Evolutionary conservation across 1,140 invertebrate genomes (phyloP).

Genomic region (Drosophila nasuta): DNA sequence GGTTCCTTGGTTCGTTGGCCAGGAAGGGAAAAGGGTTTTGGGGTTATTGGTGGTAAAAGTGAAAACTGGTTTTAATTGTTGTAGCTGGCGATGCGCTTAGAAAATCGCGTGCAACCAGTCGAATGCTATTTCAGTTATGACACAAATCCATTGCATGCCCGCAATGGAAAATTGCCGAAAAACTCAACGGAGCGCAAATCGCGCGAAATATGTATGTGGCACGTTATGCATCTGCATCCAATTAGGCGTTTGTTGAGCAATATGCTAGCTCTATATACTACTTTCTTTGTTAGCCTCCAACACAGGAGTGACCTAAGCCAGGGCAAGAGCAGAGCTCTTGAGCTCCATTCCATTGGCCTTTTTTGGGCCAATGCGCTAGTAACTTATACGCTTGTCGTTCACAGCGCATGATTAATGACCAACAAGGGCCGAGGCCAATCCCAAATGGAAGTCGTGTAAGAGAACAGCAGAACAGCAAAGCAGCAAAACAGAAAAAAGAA

Average conservation of each 20-base stretch:
- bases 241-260: slow-evolving; percentile 56
- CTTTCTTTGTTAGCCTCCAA: slow-evolving; percentile 33
- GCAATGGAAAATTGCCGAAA: slow-evolving; percentile 53
- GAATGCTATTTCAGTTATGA: slow-evolving; percentile 71
- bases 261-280: neutral
- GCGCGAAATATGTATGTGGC: slow-evolving; percentile 21
- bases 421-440: slow-evolving; percentile 74
- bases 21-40: neutral
- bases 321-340: slow-evolving; percentile 26
- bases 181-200: slow-evolving; percentile 55
- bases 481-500: neutral
- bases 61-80: slow-evolving; percentile 77
- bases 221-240: slow-evolving; percentile 77
- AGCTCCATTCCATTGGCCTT: slow-evolving; percentile 72
- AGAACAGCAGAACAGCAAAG: slow-evolving; percentile 12
- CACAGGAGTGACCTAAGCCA: slow-evolving; percentile 39
- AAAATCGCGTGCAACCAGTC: slow-evolving; percentile 59
- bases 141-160: slow-evolving; percentile 75
- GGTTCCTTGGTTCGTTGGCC: neutral
- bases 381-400: slow-evolving; percentile 83
- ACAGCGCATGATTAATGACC: slow-evolving; percentile 81
- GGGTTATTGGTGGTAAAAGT: slow-evolving; percentile 55
- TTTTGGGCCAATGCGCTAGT: slow-evolving; percentile 77
- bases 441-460: slow-evolving; percentile 55
- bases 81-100: slow-evolving; percentile 34